A percentile compares a stretch with the other conserved stretches of the same genome.
Conservation (phyloP, 92 coral and sea anemone species). For the Parazoanthus atlanticus region DNA sequence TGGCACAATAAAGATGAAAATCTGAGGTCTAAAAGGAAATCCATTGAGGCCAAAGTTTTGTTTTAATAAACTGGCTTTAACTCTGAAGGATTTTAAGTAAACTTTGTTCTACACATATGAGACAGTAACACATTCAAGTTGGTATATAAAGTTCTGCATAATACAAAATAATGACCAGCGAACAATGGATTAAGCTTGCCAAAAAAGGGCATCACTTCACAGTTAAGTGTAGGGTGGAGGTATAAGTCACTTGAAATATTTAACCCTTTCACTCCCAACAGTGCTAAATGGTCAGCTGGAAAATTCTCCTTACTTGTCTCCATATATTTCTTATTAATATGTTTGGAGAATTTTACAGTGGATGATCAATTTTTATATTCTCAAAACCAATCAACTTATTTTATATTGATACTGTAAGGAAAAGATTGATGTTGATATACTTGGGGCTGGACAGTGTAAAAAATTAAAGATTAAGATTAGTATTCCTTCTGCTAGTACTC, state of each 20-base stretch:
- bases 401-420: too few relatives aligned
- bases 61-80: too few relatives aligned
- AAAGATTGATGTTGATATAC: too few relatives aligned
- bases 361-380: too few relatives aligned
- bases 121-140: neutral
- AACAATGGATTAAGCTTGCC: neutral
- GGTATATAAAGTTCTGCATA: neutral
- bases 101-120: neutral
- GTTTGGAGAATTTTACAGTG: too few relatives aligned
- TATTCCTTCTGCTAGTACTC: neutral
- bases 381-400: too few relatives aligned
- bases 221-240: constrained; percentile 6
- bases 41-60: neutral
- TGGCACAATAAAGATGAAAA: too few relatives aligned
- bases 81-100: too few relatives aligned
- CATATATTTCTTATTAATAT: too few relatives aligned
- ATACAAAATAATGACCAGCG: neutral
- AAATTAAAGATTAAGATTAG: neutral
- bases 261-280: too few relatives aligned
- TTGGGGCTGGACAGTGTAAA: neutral
- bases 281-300: too few relatives aligned
- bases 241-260: neutral
- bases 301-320: too few relatives aligned
- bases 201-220: neutral
- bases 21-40: neutral